Conservation (phyloP, 2,113 vertebrate genomes). For the Hippocampus barbouri region DNA sequence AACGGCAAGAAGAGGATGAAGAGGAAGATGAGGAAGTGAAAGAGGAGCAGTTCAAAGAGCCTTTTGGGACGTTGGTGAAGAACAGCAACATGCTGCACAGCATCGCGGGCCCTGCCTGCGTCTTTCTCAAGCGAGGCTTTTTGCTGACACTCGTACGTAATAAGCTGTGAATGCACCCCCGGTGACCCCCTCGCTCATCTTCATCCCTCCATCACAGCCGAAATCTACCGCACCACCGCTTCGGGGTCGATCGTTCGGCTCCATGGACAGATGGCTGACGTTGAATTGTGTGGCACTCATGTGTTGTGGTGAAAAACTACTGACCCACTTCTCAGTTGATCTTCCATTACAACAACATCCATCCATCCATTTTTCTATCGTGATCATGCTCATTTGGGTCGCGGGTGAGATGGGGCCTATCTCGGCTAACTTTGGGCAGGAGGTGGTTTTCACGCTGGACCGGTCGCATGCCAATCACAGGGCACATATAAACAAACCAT, state of each 20-base stretch:
- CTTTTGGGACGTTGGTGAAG: constrained; percentile 59
- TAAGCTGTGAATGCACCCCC: constrained; percentile 11
- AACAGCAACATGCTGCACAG: constrained; percentile 76
- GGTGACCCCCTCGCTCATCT: constrained; percentile 8
- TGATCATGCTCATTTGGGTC: neutral
- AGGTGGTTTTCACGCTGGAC: neutral
- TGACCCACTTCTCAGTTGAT: neutral
- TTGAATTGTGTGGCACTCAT: constrained; percentile 6
- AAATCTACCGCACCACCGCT: constrained; percentile 13
- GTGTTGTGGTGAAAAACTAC: neutral
- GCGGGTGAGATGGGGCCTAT: neutral
- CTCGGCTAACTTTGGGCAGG: neutral
- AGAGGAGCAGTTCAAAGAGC: constrained; percentile 36
- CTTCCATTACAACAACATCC: neutral
- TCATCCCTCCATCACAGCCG: constrained; percentile 26
- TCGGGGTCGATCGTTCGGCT: constrained; percentile 31
- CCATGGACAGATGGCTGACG: constrained; percentile 43
- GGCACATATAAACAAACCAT: too few species aligned
- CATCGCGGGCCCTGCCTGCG: constrained; percentile 77
- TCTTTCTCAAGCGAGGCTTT: constrained; percentile 81
- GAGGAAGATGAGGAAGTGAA: constrained; percentile 33
- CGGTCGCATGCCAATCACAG: too few species aligned
- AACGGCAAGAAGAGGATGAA: constrained; percentile 27
- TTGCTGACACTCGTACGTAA: constrained; percentile 73
- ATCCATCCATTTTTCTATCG: neutral